Evolutionary conservation across 2,888 invertebrate genomes (phyloP).

Genomic region (Ectemnius cavifrons): DNA sequence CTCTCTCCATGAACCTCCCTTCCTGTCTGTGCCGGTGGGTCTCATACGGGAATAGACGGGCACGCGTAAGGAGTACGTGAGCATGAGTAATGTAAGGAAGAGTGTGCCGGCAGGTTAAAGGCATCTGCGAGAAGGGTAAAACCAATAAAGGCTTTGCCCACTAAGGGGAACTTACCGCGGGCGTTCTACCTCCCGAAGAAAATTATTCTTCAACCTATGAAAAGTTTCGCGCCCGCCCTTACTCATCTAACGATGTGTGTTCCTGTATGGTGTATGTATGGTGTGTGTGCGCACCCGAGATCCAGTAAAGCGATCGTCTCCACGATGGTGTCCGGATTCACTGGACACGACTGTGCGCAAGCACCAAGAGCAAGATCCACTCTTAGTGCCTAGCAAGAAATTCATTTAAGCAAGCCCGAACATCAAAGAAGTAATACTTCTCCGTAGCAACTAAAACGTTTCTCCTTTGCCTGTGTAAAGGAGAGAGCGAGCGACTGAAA

Average conservation of each 20-base stretch:
- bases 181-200: conserved; percentile 28
- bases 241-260: background rate
- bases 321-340: background rate
- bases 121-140: conserved; percentile 11
- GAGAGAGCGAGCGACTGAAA: too few relatives aligned
- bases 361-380: background rate
- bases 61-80: conserved; percentile 1
- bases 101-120: conserved; percentile 1
- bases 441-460: background rate
- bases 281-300: conserved; percentile 1
- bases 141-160: conserved; percentile 21
- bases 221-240: conserved; percentile 23
- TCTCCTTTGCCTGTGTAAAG: background rate
- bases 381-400: background rate
- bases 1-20: too few relatives aligned
- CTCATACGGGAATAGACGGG: conserved; percentile 8
- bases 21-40: background rate
- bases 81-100: conserved; percentile 19
- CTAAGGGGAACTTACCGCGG: conserved; percentile 30
- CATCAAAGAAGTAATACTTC: conserved; percentile 4
- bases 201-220: conserved; percentile 37
- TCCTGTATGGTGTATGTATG: background rate
- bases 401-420: background rate
- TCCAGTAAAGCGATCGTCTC: conserved; percentile 6
- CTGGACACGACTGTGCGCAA: background rate